These are phyloP conservation scores for Protodeltote pygarga DNA, from an alignment of 2,888 invertebrate species.

Conservation along the genomic window DNA sequence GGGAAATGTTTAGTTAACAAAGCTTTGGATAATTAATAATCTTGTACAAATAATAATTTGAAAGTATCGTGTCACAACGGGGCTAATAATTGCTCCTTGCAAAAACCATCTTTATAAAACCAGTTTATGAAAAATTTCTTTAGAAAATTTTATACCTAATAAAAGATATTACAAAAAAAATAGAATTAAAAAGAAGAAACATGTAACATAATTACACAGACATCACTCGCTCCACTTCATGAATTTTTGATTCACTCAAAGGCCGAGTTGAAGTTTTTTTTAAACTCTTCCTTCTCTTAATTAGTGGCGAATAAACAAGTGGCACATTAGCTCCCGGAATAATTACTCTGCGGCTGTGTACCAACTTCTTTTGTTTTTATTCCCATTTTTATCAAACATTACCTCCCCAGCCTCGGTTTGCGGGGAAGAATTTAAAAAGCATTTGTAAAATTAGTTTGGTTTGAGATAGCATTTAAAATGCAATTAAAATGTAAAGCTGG, in stretches of 20 bases:
- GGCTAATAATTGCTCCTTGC: conserved; percentile 44
- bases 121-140: conserved; percentile 24
- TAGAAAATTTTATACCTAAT: conserved; percentile 40
- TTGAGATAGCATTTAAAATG: conserved; percentile 66
- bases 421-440: conserved; percentile 81
- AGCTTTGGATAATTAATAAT: too few species aligned
- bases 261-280: conserved; percentile 72
- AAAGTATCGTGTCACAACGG: too few species aligned
- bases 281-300: conserved; percentile 82
- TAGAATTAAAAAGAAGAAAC: conserved; percentile 57
- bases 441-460: conserved; percentile 80
- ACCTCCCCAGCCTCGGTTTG: conserved; percentile 69
- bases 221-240: conserved; percentile 68
- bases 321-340: conserved; percentile 84
- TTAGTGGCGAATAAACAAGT: conserved; percentile 85
- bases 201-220: conserved; percentile 60
- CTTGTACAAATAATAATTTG: too few species aligned
- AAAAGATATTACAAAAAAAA: conserved; percentile 54
- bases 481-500: conserved; percentile 43
- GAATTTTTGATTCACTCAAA: conserved; percentile 81
- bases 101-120: conserved; percentile 26
- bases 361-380: conserved; percentile 63
- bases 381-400: conserved; percentile 55
- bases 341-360: conserved; percentile 78
- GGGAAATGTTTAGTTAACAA: too few species aligned